These are phyloP conservation scores for Polietes domitor DNA, from an alignment of 2,888 invertebrate genomes.

Conservation along the genomic window DNA sequence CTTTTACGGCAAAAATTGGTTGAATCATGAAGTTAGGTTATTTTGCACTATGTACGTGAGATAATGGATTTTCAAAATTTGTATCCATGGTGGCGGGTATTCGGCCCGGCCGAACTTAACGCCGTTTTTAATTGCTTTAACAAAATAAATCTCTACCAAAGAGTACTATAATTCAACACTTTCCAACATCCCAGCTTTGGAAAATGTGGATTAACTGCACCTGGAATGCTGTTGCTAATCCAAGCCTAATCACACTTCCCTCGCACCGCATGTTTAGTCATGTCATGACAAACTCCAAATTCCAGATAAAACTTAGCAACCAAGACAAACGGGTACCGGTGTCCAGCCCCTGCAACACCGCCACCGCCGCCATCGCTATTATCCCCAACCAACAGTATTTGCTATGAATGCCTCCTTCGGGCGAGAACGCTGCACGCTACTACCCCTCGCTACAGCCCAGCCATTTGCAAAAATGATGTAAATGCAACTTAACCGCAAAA, in stretches of 20 bases:
- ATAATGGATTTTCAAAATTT: too few species aligned
- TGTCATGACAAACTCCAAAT: constrained; percentile 8
- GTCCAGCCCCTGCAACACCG: too few species aligned
- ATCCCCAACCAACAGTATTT: not conserved
- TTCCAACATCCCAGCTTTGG: too few species aligned
- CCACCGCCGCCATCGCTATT: not conserved
- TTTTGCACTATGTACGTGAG: too few species aligned
- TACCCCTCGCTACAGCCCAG: not conserved
- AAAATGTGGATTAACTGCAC: too few species aligned
- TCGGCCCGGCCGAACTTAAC: too few species aligned
- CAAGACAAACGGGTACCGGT: not conserved
- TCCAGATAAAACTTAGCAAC: not conserved
- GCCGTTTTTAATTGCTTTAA: too few species aligned
- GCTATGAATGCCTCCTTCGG: not conserved
- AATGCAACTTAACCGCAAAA: constrained; percentile 63
- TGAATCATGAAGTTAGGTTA: too few species aligned
- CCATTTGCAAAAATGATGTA: constrained; percentile 46
- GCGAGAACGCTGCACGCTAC: not conserved
- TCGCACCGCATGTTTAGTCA: not conserved
- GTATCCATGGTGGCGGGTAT: too few species aligned
- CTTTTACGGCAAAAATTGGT: too few species aligned
- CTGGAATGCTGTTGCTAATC: not conserved
- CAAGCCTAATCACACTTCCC: not conserved
- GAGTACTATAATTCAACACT: too few species aligned
- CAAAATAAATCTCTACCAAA: too few species aligned